Evolutionary conservation across 2,113 vertebrate genomes (phyloP), one percentile per base, ranked within the genome.

Genomic region (Nothoprocta pentlandii): DNA sequence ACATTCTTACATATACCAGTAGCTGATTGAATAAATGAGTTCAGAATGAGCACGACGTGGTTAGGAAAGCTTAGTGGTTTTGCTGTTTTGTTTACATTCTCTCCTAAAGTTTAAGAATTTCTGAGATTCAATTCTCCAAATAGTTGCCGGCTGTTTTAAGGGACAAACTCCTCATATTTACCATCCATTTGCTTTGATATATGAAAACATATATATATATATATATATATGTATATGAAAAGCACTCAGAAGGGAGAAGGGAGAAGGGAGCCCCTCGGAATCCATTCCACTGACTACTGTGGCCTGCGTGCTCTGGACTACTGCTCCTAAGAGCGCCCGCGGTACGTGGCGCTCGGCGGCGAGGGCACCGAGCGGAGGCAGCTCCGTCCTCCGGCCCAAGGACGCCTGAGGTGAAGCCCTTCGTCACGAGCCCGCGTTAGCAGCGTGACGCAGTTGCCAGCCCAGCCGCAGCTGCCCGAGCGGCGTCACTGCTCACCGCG

Each of bases 391-490:
- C 34, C 12, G 77, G 86, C 66, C 41, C 82, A 89, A 94, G 93
- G 94, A 93, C 20, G 0, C 2, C 30, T 0, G 11, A 95, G 82
- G 78, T 85, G 15, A 85, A 88, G 39, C 16, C 1, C 23, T 70
- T 91, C 41, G 16, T 95, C 75, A 68, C 58, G 17, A 17, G 56
- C 39, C 71, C 25, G 64, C 92, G 30, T 90, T 93, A 85, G 67
- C 86, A 23, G 22, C 9, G 9, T 78, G 87, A 80, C 83, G 95
- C 90, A 95, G 80, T 88, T 93, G 71, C 84, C 51, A 12, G 39
- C 75, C 79, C 91, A 39, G 12, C 4, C 0, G 28, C 87, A 93
- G 87, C 90, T 94, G 93, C 78, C 90, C 44, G 85, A 11, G 63
- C 9, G 0, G 49, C 11, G 20, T 73, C 69, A 19, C 62, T 22